Evolutionary conservation across 1,140 invertebrate species (phyloP).

Genomic region (Drosophila malerkotliana): DNA sequence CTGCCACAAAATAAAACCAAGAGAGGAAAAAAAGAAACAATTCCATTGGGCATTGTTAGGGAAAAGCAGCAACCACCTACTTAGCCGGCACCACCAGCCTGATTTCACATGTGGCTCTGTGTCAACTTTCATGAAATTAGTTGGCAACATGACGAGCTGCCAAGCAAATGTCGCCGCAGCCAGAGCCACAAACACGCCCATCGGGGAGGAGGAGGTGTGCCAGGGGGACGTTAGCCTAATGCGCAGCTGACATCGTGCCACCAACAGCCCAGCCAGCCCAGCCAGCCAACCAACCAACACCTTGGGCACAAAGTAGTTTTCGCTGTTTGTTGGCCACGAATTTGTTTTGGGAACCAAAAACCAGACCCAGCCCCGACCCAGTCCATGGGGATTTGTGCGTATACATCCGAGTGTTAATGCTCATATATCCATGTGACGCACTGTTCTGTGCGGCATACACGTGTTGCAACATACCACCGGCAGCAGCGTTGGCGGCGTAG

Average conservation of each 20-base stretch:
- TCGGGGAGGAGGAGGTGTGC: conserved; percentile 33
- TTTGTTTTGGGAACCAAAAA: conserved; percentile 41
- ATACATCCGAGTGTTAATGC: conserved; percentile 10
- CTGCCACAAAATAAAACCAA: conserved; percentile 53
- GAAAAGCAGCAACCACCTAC: conserved; percentile 23
- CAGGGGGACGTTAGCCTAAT: conserved; percentile 47
- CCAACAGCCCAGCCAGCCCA: not conserved
- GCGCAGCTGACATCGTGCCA: conserved; percentile 64
- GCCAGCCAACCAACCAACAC: conserved; percentile 37
- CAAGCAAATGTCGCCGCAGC: conserved; percentile 50
- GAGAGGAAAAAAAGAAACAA: conserved; percentile 48
- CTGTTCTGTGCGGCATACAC: conserved; percentile 30
- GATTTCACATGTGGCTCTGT: conserved; percentile 79
- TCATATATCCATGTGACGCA: conserved; percentile 37
- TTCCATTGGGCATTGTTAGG: conserved; percentile 81
- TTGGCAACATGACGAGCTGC: conserved; percentile 83
- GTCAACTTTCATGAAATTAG: conserved; percentile 83
- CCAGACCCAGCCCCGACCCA: conserved; percentile 42
- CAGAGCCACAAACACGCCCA: conserved; percentile 62
- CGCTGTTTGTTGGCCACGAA: conserved; percentile 54
- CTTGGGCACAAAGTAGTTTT: conserved; percentile 80
- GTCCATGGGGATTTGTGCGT: conserved; percentile 53
- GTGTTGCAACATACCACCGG: conserved; percentile 50
- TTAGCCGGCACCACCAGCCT: conserved; percentile 31
- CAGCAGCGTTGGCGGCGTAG: conserved; percentile 34